phyloP scores from a whole-genome alignment of 1,140 invertebrate species.

The Forficula auricularia region DNA sequence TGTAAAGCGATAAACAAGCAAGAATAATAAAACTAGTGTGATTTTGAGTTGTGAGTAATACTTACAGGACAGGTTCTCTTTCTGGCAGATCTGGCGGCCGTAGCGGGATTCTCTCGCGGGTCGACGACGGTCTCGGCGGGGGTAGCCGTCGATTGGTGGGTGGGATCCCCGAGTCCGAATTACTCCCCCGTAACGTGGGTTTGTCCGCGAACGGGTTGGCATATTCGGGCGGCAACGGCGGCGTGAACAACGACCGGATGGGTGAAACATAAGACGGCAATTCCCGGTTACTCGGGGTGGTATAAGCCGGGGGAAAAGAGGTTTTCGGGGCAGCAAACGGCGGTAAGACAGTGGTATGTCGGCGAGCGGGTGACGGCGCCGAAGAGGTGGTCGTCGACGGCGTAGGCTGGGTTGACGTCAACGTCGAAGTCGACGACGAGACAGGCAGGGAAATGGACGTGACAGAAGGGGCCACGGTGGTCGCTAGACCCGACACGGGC shows the following conservation, averaged over 20 bases:
- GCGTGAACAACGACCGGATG: constrained; percentile 54
- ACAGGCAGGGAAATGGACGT: constrained; percentile 8
- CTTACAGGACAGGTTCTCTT: too few species aligned
- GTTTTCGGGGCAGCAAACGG: constrained; percentile 34
- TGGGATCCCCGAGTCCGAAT: constrained; percentile 19
- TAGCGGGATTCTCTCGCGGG: constrained; percentile 50
- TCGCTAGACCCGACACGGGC: constrained; percentile 30
- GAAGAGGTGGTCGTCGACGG: constrained; percentile 30
- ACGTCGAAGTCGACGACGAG: constrained; percentile 28
- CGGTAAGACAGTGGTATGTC: constrained; percentile 15
- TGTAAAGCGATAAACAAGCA: too few species aligned
- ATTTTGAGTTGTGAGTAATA: too few species aligned
- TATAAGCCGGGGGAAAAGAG: constrained; percentile 47
- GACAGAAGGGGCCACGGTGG: constrained; percentile 39
- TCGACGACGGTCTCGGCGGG: constrained; percentile 44
- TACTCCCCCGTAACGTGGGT: constrained; percentile 54
- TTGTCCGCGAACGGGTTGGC: constrained; percentile 67
- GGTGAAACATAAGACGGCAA: constrained; percentile 65
- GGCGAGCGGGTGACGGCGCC: constrained; percentile 16
- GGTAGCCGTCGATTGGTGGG: constrained; percentile 26
- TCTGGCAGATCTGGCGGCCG: constrained; percentile 36
- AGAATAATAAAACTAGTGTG: too few species aligned
- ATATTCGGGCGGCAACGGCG: constrained; percentile 50
- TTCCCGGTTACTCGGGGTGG: constrained; percentile 41
- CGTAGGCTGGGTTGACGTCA: constrained; percentile 22